Evolutionary conservation across 2,888 invertebrate species (phyloP).

Genomic region (Leucophora obtusa): DNA sequence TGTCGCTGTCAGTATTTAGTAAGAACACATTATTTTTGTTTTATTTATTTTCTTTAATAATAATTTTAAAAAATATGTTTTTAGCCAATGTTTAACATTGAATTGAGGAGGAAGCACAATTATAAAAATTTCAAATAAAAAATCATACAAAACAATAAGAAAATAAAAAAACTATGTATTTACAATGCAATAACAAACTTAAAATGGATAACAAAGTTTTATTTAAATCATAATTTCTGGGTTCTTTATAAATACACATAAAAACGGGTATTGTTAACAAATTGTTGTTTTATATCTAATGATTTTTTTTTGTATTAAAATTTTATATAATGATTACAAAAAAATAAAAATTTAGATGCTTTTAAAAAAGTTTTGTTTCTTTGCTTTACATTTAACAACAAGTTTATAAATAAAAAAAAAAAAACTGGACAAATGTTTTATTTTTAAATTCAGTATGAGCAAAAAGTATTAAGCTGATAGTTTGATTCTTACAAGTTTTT

Average conservation of each 20-base stretch:
- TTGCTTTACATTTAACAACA: constrained; percentile 7
- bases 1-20: too few relatives aligned
- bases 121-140: constrained; percentile 36
- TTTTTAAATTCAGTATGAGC: neutral
- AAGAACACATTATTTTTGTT: constrained; percentile 3
- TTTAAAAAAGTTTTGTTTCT: neutral
- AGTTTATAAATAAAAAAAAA: neutral
- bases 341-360: neutral
- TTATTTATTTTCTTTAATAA: constrained; percentile 39
- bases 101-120: constrained; percentile 60
- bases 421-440: neutral
- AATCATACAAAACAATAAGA: constrained; percentile 26
- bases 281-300: constrained; percentile 55
- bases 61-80: constrained; percentile 21
- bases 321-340: neutral
- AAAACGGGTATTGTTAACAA: constrained; percentile 11
- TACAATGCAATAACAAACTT: constrained; percentile 47
- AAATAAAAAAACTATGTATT: constrained; percentile 25
- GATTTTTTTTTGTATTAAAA: constrained; percentile 44
- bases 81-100: constrained; percentile 60
- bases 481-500: too few relatives aligned
- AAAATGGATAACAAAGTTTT: constrained; percentile 13
- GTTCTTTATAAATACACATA: constrained; percentile 13
- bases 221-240: neutral
- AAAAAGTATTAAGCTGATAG: neutral